Conservation (phyloP, 2,888 invertebrate species). For the Entomobrya proxima region DNA sequence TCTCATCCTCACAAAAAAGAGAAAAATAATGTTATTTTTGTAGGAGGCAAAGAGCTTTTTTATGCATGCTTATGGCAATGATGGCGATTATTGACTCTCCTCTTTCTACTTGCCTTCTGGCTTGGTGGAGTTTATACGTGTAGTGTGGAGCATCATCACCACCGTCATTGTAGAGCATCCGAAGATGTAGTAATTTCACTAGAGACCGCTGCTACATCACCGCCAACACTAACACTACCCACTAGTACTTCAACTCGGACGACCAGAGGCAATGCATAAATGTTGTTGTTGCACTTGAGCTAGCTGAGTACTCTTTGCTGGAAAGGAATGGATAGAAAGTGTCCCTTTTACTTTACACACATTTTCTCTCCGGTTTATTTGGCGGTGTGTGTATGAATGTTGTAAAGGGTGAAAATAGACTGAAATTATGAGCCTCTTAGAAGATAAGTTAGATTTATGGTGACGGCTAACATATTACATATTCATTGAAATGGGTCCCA, state of each 20-base stretch:
- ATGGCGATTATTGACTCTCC: conserved; percentile 58
- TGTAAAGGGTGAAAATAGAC: conserved; percentile 61
- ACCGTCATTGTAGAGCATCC: conserved; percentile 1
- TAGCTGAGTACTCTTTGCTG: conserved; percentile 39
- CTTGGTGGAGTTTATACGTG: conserved; percentile 21
- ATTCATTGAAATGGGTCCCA: conserved; percentile 64
- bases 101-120: background rate
- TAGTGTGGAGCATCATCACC: background rate
- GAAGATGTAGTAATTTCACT: conserved; percentile 17
- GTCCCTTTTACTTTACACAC: conserved; percentile 40
- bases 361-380: conserved; percentile 6
- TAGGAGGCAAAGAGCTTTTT: conserved; percentile 46
- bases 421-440: conserved; percentile 62
- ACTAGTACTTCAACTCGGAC: too few species aligned
- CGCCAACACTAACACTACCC: background rate
- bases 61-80: conserved; percentile 57
- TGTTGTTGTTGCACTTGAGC: conserved; percentile 59
- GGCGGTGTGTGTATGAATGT: background rate
- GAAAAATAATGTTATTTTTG: conserved; percentile 11
- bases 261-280: conserved; percentile 38
- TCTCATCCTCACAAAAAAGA: conserved; percentile 1
- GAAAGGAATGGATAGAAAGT: conserved; percentile 40
- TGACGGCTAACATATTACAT: conserved; percentile 63
- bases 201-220: background rate
- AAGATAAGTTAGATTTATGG: conserved; percentile 62